Evolutionary conservation across 2,888 invertebrate species (phyloP).

Genomic region (Epinotia brunnichana): DNA sequence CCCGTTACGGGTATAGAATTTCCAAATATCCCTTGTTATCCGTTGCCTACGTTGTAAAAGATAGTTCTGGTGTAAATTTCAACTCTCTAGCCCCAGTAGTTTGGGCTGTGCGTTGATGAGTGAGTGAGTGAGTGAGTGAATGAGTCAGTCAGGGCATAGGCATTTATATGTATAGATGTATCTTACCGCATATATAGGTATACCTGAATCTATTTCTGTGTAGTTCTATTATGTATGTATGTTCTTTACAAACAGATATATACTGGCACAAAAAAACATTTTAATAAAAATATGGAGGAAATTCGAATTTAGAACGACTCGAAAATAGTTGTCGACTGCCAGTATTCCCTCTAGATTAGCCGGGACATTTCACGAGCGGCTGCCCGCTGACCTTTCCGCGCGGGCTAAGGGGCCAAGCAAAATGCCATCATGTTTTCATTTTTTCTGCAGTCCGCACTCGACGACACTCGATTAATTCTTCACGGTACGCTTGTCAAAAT

Average conservation of each 20-base stretch:
- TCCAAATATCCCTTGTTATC: too few relatives aligned
- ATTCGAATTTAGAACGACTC: conserved; percentile 34
- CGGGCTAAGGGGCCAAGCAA: conserved; percentile 72
- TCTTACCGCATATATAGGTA: too few relatives aligned
- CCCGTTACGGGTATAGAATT: too few relatives aligned
- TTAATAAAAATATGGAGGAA: conserved; percentile 27
- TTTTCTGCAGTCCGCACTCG: conserved; percentile 72
- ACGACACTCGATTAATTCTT: conserved; percentile 83
- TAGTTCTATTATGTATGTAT: background rate
- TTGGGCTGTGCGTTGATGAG: too few relatives aligned
- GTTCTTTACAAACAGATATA: conserved; percentile 3
- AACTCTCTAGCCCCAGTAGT: too few relatives aligned
- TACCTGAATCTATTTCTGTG: too few relatives aligned
- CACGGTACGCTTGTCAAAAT: conserved; percentile 84
- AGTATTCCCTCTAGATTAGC: conserved; percentile 63
- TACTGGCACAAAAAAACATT: conserved; percentile 15
- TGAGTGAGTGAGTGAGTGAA: too few relatives aligned
- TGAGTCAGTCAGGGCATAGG: too few relatives aligned
- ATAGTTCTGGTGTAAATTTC: too few relatives aligned
- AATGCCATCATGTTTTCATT: conserved; percentile 80
- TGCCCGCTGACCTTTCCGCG: conserved; percentile 76
- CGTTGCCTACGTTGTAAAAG: too few relatives aligned
- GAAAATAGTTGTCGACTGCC: conserved; percentile 35
- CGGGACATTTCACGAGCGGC: conserved; percentile 79
- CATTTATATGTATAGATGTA: too few relatives aligned